Evolutionary conservation across 1,140 invertebrate species (phyloP).

Genomic region (Achatina immaculata): DNA sequence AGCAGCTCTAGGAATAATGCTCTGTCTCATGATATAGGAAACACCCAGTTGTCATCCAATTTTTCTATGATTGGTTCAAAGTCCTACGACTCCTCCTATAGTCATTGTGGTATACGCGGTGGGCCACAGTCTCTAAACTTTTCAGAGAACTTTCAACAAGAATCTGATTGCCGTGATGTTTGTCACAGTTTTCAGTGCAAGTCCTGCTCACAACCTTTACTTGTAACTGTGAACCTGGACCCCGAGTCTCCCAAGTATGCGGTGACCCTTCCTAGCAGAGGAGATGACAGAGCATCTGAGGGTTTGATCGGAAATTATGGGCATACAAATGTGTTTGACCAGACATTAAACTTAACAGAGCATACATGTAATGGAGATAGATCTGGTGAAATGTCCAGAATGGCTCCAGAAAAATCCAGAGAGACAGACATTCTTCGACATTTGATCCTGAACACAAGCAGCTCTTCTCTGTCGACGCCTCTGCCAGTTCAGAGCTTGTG

Average conservation of each 20-base stretch:
- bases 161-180: not conserved
- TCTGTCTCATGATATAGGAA: not conserved
- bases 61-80: not conserved
- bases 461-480: slow-evolving; percentile 2
- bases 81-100: not conserved
- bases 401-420: slow-evolving; percentile 14
- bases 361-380: not conserved
- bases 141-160: slow-evolving; percentile 11
- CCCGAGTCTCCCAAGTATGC: not conserved
- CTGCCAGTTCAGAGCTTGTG: not conserved
- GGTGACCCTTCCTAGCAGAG: not conserved
- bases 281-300: not conserved
- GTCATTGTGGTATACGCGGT: not conserved
- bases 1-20: not conserved
- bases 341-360: not conserved
- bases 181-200: slow-evolving; percentile 28
- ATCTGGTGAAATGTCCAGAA: not conserved
- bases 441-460: slow-evolving; percentile 30
- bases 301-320: slow-evolving; percentile 11
- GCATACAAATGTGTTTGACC: slow-evolving; percentile 15
- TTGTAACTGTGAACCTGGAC: slow-evolving; percentile 32
- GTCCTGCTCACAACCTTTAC: slow-evolving; percentile 5
- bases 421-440: slow-evolving; percentile 35
- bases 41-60: not conserved
- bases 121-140: not conserved